Evolutionary conservation across 2,113 vertebrate species (phyloP).

Genomic region (Daboia siamensis): DNA sequence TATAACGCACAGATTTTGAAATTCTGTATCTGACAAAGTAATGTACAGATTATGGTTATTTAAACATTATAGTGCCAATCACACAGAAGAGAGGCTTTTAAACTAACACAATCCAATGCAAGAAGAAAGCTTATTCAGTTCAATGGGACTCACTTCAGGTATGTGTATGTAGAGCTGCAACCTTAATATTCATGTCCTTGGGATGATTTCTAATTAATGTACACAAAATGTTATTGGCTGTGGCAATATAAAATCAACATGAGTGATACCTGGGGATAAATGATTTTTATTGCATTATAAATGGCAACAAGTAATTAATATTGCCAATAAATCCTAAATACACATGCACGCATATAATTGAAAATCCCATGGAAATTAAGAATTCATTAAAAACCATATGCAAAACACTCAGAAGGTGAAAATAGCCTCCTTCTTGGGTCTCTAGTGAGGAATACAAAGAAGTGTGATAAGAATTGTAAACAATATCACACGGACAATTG

Average conservation of each 20-base stretch:
- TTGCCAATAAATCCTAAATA: neutral
- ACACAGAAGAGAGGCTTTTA: neutral
- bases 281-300: constrained; percentile 8
- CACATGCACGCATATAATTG: neutral
- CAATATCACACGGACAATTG: neutral
- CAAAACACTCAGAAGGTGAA: neutral
- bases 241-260: neutral
- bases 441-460: neutral
- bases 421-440: neutral
- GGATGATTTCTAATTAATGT: constrained; percentile 3
- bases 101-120: neutral
- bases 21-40: neutral
- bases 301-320: constrained; percentile 16
- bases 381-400: neutral
- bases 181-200: neutral
- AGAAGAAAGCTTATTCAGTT: neutral
- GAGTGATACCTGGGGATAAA: constrained; percentile 1
- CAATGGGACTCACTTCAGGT: neutral
- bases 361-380: neutral
- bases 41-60: neutral
- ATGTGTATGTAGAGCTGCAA: neutral
- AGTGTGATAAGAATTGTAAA: neutral
- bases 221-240: neutral
- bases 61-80: neutral
- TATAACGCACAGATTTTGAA: neutral